Percentiles rank a stretch among this genome's conserved stretches.
phyloP scores from a whole-genome alignment of 2,888 invertebrate genomes.

The Biston stratarius region DNA sequence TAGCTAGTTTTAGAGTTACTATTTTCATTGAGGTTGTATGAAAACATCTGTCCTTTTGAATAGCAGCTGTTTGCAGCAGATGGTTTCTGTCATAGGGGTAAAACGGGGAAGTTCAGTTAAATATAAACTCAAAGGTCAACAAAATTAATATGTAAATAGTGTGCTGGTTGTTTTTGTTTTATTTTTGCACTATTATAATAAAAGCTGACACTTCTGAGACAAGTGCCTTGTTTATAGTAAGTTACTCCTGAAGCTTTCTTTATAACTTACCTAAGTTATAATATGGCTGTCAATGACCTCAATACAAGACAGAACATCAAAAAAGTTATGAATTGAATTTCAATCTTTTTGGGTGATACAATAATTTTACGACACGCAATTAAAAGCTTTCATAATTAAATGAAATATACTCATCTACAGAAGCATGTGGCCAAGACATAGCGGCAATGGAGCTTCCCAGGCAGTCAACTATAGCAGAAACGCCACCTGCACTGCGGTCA shows the following conservation, averaged over 20 bases:
- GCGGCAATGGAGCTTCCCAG: constrained; percentile 44
- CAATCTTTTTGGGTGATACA: no score
- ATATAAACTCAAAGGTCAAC: constrained; percentile 2
- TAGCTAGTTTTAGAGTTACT: constrained; percentile 20
- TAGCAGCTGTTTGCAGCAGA: constrained; percentile 34
- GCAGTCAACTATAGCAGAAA: constrained; percentile 58
- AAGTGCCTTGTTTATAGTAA: no score
- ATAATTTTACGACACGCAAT: no score
- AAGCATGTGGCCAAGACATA: constrained; percentile 70
- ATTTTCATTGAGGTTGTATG: constrained; percentile 7
- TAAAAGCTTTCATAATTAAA: no score
- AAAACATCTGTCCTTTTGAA: constrained; percentile 31
- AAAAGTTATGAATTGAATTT: no score
- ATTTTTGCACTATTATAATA: no score
- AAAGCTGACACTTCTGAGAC: no score
- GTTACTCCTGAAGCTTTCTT: no score
- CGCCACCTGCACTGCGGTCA: constrained; percentile 76
- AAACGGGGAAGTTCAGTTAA: not conserved
- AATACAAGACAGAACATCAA: no score
- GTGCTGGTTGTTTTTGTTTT: not conserved
- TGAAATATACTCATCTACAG: no score
- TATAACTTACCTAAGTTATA: no score
- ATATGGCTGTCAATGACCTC: no score
- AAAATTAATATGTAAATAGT: constrained; percentile 2
- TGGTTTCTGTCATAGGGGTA: constrained; percentile 27